Evolutionary conservation across 1,140 invertebrate genomes (phyloP), one percentile per base, ranked within the genome.

Genomic region (Cataglyphis hispanica): DNA sequence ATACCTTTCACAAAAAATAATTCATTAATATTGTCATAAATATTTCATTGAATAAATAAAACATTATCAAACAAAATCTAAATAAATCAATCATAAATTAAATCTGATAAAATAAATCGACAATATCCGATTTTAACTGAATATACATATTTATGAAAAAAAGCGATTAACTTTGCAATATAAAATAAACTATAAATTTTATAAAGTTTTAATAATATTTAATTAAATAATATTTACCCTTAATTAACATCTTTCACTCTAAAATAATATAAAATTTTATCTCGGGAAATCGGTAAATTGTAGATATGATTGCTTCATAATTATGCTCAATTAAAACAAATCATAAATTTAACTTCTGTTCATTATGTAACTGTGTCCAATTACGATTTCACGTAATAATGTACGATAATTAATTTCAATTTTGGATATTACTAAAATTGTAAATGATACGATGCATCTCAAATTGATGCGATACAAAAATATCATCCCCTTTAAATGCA

Each of bases 401-500:
- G 46, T 50, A 19, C 4, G 16, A 50, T 50, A 50, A 50, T 50
- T 50, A 50, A 50, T 50, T 50, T 4, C 46, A 50, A 19, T 50
- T 50, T 50, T 50, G 16, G 0, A 50, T 70, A 40, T 31, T 27
- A 67, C 56, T 40, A 58, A 66, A 53, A 4, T n/a, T 34, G 63
- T 37, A 74, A 37, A n/a, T 13, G 37, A 63, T 37, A 37, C n/a
- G 43, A 50, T 16, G 67, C 43, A 25, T 19, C 31, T 25, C 31
- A 40, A 56, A 16, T 16, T 53, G 25, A 58, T 27, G 77, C 50
- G 4, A 13, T 40, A 46, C 25, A 40, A 88, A 76, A 19, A 75
- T n/a, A 46, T 80, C 46, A 88, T 93, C 89, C 86, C 75, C 91
- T 92, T 92, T 91, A 93, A 91, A 27, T 85, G n/a, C 43, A 78